Base-by-base conservation (phyloP, 2,113 vertebrate species). In the Erpornis zantholeuca region DNA sequence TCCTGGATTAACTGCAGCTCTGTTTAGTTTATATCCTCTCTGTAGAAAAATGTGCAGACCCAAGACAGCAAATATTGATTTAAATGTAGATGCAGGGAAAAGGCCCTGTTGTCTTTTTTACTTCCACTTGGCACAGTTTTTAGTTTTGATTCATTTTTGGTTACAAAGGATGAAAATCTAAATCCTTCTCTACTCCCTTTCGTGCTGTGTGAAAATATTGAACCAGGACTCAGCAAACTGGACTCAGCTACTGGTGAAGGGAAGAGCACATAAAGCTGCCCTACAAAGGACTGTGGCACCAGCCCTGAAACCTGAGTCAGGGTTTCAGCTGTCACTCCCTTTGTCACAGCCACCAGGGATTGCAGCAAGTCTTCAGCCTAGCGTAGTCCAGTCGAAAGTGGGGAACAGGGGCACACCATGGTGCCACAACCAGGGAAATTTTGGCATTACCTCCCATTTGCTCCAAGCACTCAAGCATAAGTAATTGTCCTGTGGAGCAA, bases 1-100 rank as follows among this genome's bases (percentile, higher is more conserved):
- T 88, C 52, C 90, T 90, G 90, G 86, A 95, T 97, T 97, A 96
- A 90, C 90, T 93, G 82, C 70, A 83, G 57, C 53, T 95, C 60
- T 95, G 78, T 93, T 96, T 87, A 94, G 66, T 92, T 97, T 92
- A 90, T 60, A 60, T 85, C 82, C 44, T 92, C 47, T 53, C 49
- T 73, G 36, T 56, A 93, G 85, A 95, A 97, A 80, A 86, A 95
- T 54, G 33, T 91, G 72, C 88, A 96, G 85, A 92, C 68, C 60
- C 69, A 95, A 96, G 90, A n/a, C 66, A 61, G 61, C 24, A 70
- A 71, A 60, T 89, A 87, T 85, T 95, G 65, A 88, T 91, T 93
- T 95, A 86, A 95, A 84, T 80, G 56, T 57, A 87, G 86, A 66
- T 69, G 86, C 85, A 91, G 77, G 38, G 50, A 82, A 64, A 92